Evolutionary conservation across 1,140 invertebrate genomes (phyloP), one percentile per base, ranked within the genome.

Genomic region (Schlechtendalia chinensis): DNA sequence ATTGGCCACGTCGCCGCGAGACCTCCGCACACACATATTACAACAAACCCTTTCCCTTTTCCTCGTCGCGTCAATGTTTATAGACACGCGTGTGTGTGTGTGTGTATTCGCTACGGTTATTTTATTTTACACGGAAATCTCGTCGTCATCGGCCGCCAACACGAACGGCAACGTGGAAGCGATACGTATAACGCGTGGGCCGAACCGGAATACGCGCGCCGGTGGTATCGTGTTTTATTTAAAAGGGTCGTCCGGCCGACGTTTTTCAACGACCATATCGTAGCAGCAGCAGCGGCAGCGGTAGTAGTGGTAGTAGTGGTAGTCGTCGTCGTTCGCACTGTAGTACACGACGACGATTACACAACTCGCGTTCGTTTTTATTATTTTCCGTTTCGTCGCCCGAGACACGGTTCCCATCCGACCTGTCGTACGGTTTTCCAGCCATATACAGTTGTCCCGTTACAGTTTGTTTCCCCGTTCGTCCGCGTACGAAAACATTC

Each of bases 161-260:
- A 39, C 63, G 63, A 65, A 32, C 19, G n/a, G n/a, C 19, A 67
- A 67, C 17, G 32, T 24, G 19, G 16, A 67, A 67, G 19, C 45
- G 45, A 39, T 39, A n/a, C n/a, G n/a, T n/a, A 39, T 39, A 50
- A 39, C 39, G 45, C 67, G 67, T 69, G 67, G 67, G 67, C 39
- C 67, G 67, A 50, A 69, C 67, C 45, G 67, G 67, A 69, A 69
- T 69, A 69, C 45, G 5, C 39, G 39, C 32, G 67, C 65, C 22
- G 65, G 65, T 47, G 45, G 67, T 50, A 50, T 69, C 39, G 67
- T 50, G 67, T 69, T 69, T 69, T 69, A 50, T 69, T 50, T 27
- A 69, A 69, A 47, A 69, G 67, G 67, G 67, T 69, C 67, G 67
- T 50, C 45, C 67, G 67, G n/a, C 45, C 50, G 67, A 69, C 45